Conservation (phyloP, 2,888 invertebrate genomes). For the Sympetrum striolatum region DNA sequence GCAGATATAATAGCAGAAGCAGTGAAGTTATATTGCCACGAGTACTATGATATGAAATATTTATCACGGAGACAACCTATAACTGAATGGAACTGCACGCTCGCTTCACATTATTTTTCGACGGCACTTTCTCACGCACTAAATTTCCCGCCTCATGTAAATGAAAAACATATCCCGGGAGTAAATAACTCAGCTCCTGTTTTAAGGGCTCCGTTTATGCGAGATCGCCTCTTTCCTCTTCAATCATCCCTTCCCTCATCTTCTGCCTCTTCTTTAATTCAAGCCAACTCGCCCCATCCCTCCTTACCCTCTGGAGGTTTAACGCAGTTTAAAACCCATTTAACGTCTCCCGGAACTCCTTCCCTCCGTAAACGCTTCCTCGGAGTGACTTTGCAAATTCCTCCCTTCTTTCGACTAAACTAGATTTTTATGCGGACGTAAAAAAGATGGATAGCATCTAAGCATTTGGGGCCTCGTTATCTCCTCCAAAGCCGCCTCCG, state of each 20-base stretch:
- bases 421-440: not conserved
- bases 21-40: too few species aligned
- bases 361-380: not conserved
- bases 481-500: not conserved
- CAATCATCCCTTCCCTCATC: not conserved
- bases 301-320: not conserved
- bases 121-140: too few species aligned
- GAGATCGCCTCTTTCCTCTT: not conserved
- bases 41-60: too few species aligned
- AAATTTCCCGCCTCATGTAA: too few species aligned
- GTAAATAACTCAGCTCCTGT: not conserved
- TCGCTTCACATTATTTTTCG: too few species aligned
- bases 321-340: not conserved
- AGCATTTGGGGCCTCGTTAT: not conserved
- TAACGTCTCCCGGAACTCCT: not conserved
- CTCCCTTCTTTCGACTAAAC: not conserved
- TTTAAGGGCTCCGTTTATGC: not conserved
- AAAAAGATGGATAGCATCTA: not conserved
- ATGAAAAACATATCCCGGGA: too few species aligned
- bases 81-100: too few species aligned
- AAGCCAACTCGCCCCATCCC: not conserved
- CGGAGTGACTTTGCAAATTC: not conserved
- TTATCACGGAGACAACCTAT: too few species aligned
- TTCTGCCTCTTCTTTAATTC: not conserved
- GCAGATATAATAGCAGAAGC: too few species aligned